Percentiles rank a stretch among this genome's conserved stretches.
phyloP scores from a whole-genome alignment of 2,113 vertebrate species.

The Ictalurus punctatus region DNA sequence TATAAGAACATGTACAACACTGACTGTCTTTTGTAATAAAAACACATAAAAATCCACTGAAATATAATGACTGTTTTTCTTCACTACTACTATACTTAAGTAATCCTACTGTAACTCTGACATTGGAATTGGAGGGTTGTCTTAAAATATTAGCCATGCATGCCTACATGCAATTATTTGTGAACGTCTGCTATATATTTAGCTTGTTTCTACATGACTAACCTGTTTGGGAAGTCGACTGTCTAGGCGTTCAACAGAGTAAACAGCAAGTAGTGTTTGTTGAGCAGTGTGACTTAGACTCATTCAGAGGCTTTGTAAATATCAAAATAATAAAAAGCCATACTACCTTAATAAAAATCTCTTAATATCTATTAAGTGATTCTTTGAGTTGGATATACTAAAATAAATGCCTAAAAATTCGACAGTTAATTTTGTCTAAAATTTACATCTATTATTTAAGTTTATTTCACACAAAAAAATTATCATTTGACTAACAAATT shows the following conservation, averaged over 20 bases:
- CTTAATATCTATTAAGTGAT: too few species aligned
- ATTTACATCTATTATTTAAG: too few species aligned
- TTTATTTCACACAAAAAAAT: too few species aligned
- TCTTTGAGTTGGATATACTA: too few species aligned
- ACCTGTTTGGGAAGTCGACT: neutral
- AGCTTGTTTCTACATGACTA: neutral
- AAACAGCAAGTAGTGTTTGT: neutral
- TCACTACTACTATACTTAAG: neutral
- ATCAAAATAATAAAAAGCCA: too few species aligned
- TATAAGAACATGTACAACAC: neutral
- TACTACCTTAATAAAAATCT: too few species aligned
- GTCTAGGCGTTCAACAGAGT: neutral
- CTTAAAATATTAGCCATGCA: neutral
- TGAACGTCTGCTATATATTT: neutral
- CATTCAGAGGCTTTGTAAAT: too few species aligned
- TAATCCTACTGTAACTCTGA: neutral
- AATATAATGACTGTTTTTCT: neutral
- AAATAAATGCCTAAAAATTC: too few species aligned
- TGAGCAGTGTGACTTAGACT: neutral
- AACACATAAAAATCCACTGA: neutral
- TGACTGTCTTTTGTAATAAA: neutral
- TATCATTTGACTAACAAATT: too few species aligned
- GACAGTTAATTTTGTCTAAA: too few species aligned
- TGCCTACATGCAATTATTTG: neutral
- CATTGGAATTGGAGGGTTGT: neutral